phyloP scores from a whole-genome alignment of 2,113 vertebrate species.

The Perccottus glenii region DNA sequence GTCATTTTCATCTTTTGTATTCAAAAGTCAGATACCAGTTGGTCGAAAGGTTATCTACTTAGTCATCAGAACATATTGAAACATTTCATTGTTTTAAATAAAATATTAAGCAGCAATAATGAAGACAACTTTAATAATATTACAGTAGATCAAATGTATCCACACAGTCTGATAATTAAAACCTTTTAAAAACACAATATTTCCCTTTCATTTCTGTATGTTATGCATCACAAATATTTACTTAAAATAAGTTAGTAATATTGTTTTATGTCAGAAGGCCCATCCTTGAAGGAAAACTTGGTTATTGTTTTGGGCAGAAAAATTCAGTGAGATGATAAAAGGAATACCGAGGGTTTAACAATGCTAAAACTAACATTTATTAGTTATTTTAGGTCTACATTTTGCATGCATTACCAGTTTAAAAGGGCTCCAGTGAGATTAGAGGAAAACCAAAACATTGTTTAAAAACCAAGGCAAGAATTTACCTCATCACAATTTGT shows the following conservation, averaged over 20 bases:
- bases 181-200: constrained; percentile 28
- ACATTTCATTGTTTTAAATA: not conserved
- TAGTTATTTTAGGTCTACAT: constrained; percentile 20
- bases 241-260: not conserved
- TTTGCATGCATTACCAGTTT: constrained; percentile 50
- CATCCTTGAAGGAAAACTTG: constrained; percentile 20
- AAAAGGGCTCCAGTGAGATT: not conserved
- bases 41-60: not conserved
- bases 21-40: too few species aligned
- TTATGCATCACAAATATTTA: not conserved
- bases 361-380: constrained; percentile 23
- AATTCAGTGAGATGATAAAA: constrained; percentile 6
- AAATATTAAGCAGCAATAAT: constrained; percentile 22
- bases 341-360: not conserved
- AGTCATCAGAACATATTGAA: not conserved
- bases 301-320: constrained; percentile 21
- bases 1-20: too few species aligned
- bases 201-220: constrained; percentile 15
- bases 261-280: not conserved
- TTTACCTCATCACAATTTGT: too few species aligned
- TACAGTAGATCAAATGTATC: constrained; percentile 34
- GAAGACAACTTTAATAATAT: constrained; percentile 40
- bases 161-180: constrained; percentile 68
- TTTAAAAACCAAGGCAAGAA: too few species aligned
- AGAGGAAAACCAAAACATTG: not conserved